Evolutionary conservation across 1,140 invertebrate genomes (phyloP).

Genomic region (Drosophila gunungcola): DNA sequence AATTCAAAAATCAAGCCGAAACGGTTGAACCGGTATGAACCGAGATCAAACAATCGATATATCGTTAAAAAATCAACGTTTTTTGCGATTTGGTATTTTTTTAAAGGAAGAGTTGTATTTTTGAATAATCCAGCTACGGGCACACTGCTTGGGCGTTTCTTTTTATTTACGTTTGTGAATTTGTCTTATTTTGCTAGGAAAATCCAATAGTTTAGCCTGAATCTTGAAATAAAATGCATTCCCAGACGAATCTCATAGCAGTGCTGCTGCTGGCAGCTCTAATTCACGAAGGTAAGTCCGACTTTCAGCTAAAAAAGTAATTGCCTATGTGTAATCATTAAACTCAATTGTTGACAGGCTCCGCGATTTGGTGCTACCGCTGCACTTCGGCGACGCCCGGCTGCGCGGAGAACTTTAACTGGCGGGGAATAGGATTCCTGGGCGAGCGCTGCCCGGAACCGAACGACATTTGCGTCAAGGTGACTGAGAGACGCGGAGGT

Average conservation of each 20-base stretch:
- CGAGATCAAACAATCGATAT: too few species aligned
- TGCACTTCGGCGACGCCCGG: slow-evolving; percentile 95
- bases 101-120: background rate
- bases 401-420: slow-evolving; percentile 93
- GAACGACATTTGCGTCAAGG: slow-evolving; percentile 95
- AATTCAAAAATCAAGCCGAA: too few species aligned
- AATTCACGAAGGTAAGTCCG: slow-evolving; percentile 50
- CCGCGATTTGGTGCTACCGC: slow-evolving; percentile 92
- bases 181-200: slow-evolving; percentile 10
- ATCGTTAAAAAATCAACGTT: too few species aligned
- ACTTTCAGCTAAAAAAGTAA: background rate
- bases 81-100: background rate
- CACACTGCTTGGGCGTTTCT: slow-evolving; percentile 57
- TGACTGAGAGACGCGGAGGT: slow-evolving; percentile 95
- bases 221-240: slow-evolving; percentile 32
- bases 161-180: slow-evolving; percentile 22
- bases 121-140: background rate
- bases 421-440: slow-evolving; percentile 88
- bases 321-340: background rate
- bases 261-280: slow-evolving; percentile 48
- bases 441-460: slow-evolving; percentile 92
- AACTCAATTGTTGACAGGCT: slow-evolving; percentile 75
- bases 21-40: too few species aligned
- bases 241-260: slow-evolving; percentile 9
- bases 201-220: background rate